Conservation (phyloP, 2,888 invertebrate genomes). For the Boloria selene region DNA sequence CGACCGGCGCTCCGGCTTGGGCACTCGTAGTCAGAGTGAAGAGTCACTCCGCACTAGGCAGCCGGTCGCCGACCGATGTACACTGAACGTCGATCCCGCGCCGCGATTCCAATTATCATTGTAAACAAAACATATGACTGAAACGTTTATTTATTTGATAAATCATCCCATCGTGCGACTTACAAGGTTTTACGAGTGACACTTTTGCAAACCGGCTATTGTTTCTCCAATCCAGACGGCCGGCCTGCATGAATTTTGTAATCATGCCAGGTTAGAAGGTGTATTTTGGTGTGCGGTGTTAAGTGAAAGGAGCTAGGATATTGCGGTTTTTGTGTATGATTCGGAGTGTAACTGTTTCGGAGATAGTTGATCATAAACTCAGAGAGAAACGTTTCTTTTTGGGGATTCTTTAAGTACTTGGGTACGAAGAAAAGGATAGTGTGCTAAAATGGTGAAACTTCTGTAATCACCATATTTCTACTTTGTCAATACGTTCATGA, state of each 20-base stretch:
- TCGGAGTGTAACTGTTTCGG: constrained; percentile 49
- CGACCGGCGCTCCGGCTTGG: constrained; percentile 39
- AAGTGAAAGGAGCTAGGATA: constrained; percentile 71
- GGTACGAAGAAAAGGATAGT: constrained; percentile 16
- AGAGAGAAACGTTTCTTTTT: constrained; percentile 19
- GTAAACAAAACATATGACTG: constrained; percentile 70
- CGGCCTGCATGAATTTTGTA: constrained; percentile 65
- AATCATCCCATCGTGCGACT: constrained; percentile 45
- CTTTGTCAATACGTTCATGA: constrained; percentile 39
- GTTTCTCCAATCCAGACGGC: constrained; percentile 56
- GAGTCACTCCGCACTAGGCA: constrained; percentile 38
- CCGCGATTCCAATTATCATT: constrained; percentile 46
- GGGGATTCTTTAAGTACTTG: neutral
- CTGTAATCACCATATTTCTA: constrained; percentile 13
- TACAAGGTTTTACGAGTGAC: constrained; percentile 14
- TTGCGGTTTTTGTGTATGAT: constrained; percentile 55
- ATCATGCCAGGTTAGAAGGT: constrained; percentile 55
- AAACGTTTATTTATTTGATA: constrained; percentile 61
- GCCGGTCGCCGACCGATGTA: constrained; percentile 48
- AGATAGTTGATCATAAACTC: constrained; percentile 29
- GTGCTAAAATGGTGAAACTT: constrained; percentile 11
- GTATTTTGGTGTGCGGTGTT: constrained; percentile 58
- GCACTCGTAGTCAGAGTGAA: neutral
- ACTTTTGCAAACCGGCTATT: constrained; percentile 14
- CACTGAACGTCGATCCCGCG: constrained; percentile 33